These are phyloP conservation scores for Bambusicola thoracicus DNA, from an alignment of 2,113 vertebrate species.

Conservation along the genomic window DNA sequence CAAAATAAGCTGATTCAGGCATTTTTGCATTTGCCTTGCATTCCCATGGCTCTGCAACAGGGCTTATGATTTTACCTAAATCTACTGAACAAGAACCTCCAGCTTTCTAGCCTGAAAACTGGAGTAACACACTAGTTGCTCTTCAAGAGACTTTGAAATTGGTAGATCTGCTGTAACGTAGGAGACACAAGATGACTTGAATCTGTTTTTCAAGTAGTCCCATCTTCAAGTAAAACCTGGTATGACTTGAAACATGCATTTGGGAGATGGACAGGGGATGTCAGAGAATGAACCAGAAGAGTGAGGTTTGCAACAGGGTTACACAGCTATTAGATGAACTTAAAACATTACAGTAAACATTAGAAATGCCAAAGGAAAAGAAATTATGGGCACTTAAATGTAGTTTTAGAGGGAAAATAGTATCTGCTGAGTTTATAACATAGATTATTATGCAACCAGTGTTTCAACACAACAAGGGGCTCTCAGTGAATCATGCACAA, in stretches of 20 bases:
- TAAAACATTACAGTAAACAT: neutral
- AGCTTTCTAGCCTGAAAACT: neutral
- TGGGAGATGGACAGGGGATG: neutral
- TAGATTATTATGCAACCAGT: neutral
- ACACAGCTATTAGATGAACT: neutral
- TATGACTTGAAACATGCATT: neutral
- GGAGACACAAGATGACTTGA: neutral
- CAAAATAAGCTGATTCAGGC: slow-evolving; percentile 24
- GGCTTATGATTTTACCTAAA: neutral
- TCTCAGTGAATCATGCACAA: neutral
- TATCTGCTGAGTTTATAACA: neutral
- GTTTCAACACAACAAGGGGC: neutral
- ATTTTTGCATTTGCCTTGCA: slow-evolving; percentile 17
- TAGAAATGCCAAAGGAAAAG: neutral
- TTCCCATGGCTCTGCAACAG: neutral
- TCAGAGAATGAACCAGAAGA: neutral
- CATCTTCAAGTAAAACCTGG: accelerated
- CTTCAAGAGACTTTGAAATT: neutral
- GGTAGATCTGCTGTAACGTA: neutral
- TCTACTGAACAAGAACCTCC: neutral
- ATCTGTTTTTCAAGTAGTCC: neutral
- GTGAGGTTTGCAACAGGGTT: neutral
- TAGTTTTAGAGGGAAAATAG: neutral
- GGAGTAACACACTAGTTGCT: neutral
- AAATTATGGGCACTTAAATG: neutral